Conservation (phyloP, 35 echinoderm and acorn worm species). For the Lytechinus pictus region DNA sequence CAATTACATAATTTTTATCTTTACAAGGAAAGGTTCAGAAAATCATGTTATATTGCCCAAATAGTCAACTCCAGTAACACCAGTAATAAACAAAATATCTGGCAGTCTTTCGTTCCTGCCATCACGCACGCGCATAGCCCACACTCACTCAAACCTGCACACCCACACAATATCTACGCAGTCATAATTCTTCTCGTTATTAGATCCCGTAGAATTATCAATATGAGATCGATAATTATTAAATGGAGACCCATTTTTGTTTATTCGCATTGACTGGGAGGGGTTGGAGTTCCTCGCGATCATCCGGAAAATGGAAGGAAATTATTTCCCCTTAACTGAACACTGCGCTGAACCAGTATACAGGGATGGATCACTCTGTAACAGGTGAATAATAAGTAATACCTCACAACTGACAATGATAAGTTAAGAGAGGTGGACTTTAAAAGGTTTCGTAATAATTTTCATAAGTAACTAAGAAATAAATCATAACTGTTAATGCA, state of each 20-base stretch:
- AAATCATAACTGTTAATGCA: neutral
- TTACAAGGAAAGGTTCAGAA: no score
- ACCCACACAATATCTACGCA: neutral
- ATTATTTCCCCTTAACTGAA: neutral
- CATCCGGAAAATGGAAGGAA: neutral
- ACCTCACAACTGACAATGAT: neutral
- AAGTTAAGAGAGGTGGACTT: neutral
- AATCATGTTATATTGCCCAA: no score
- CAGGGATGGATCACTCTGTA: neutral
- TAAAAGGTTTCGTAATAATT: no score
- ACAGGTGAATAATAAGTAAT: neutral
- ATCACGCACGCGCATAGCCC: neutral
- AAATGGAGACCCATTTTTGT: constrained; percentile 10
- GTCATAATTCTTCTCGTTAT: neutral
- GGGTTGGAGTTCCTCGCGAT: neutral
- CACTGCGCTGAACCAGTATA: neutral
- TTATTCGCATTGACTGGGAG: constrained; percentile 10
- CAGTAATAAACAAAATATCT: neutral
- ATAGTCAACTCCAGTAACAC: no score
- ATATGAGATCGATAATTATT: constrained; percentile 5
- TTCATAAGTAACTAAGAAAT: neutral
- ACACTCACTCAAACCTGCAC: neutral
- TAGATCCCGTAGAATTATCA: neutral
- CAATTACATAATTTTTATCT: no score
- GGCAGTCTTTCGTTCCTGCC: neutral